phyloP scores from a whole-genome alignment of 2,113 vertebrate genomes.

The Apeltes quadracus region DNA sequence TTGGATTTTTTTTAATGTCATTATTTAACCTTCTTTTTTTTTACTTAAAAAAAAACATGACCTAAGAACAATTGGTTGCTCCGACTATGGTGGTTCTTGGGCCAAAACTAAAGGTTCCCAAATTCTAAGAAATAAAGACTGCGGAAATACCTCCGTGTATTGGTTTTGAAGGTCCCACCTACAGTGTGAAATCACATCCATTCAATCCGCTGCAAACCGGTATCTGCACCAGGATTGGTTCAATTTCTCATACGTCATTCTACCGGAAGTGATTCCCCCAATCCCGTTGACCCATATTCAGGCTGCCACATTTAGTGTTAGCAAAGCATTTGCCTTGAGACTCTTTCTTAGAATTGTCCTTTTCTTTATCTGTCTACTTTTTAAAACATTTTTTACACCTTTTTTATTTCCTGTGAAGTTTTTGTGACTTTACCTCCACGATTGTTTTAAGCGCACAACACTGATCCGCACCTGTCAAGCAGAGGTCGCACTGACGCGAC shows the following conservation, averaged over 20 bases:
- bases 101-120: neutral
- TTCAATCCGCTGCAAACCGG: too few relatives aligned
- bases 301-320: neutral
- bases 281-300: neutral
- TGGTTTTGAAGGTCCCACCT: neutral
- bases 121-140: neutral
- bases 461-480: neutral
- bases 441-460: neutral
- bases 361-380: too few relatives aligned
- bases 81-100: neutral
- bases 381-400: neutral
- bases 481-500: neutral
- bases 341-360: neutral
- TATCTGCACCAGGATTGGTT: conserved; percentile 20
- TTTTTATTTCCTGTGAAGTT: neutral
- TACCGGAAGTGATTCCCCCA: neutral
- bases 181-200: neutral
- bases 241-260: neutral
- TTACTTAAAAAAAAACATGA: too few relatives aligned
- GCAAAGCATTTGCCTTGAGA: neutral
- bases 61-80: neutral
- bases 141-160: neutral
- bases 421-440: neutral
- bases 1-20: too few relatives aligned
- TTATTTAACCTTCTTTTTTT: too few relatives aligned